A percentile compares a stretch with the other conserved stretches of the same genome.
phyloP scores from a whole-genome alignment of 2,797 vertebrate species.

The Tachyglossus aculeatus region DNA sequence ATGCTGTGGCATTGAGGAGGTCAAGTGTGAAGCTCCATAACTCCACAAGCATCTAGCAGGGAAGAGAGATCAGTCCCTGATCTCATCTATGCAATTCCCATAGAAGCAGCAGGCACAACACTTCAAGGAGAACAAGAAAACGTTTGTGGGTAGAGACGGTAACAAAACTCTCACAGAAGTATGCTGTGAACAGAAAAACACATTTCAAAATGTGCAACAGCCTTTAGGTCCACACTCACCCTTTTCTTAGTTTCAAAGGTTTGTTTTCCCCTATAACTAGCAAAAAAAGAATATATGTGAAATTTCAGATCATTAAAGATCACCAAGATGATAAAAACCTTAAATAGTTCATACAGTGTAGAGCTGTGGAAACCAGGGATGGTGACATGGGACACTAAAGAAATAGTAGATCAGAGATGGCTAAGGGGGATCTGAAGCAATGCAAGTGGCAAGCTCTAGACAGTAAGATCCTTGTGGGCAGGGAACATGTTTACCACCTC shows the following conservation, averaged over 20 bases:
- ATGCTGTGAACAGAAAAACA: conserved; percentile 20
- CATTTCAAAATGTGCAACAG: conserved; percentile 17
- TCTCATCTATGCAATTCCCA: too few relatives aligned
- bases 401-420: background rate
- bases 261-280: conserved; percentile 32
- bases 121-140: background rate
- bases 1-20: background rate
- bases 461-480: too few relatives aligned
- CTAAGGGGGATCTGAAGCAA: background rate
- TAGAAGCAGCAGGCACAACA: background rate
- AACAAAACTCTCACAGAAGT: conserved; percentile 21
- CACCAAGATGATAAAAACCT: background rate
- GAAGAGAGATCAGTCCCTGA: too few relatives aligned
- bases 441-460: too few relatives aligned
- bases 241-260: conserved; percentile 38
- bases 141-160: background rate
- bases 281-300: background rate
- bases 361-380: too few relatives aligned
- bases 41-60: too few relatives aligned
- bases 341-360: too few relatives aligned
- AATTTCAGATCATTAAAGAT: conserved; percentile 13
- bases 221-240: conserved; percentile 24
- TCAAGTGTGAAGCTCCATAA: background rate
- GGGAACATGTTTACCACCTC: too few relatives aligned
- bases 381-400: too few relatives aligned